Evolutionary conservation across 2,113 vertebrate species (phyloP), one percentile per base, ranked within the genome.

Genomic region (Mus spicilegus): DNA sequence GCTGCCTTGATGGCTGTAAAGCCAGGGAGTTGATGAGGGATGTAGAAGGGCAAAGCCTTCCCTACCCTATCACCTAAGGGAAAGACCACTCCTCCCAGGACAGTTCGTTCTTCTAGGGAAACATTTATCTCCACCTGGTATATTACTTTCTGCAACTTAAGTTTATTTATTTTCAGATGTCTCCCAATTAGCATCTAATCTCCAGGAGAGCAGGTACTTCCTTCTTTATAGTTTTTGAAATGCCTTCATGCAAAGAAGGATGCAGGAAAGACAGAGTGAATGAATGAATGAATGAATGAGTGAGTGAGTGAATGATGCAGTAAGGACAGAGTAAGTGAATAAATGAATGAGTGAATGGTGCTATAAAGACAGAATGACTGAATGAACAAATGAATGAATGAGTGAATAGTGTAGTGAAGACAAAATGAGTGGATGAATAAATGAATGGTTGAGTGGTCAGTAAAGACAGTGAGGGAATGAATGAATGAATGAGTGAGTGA

Each of bases 1-100:
- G 2, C 72, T 2, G 5, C 30, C 7, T 51, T 2, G 26, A 36
- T 8, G 17, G 20, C n/a, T 0, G 1, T n/a, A 0, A 77, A 12
- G 1, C n/a, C 39, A 4, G 9, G 2, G 24, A 10, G 13, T 9
- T 63, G 56, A 49, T 13, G 7, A 84, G 49, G 69, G 20, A 39
- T 33, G 39, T 61, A 4, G 28, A 76, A 61, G 28, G 2, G 6
- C 12, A 14, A 72, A 30, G 26, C 10, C 46, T 30, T 24, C 26
- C 72, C 20, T 49, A 30, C 12, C 49, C 39, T 39, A 30, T 1
- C 3, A 30, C 63, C 46, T 7, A 7, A 22, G 4, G 8, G 26
- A 90, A 67, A 73, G 20, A 26, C 5, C 12, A 5, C 8, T n/a
- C 22, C 46, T 54, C 61, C 26, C 67, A 24, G 14, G 3, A 88